phyloP scores from a whole-genome alignment of 2,797 vertebrate genomes.

The Botia kubotai region DNA sequence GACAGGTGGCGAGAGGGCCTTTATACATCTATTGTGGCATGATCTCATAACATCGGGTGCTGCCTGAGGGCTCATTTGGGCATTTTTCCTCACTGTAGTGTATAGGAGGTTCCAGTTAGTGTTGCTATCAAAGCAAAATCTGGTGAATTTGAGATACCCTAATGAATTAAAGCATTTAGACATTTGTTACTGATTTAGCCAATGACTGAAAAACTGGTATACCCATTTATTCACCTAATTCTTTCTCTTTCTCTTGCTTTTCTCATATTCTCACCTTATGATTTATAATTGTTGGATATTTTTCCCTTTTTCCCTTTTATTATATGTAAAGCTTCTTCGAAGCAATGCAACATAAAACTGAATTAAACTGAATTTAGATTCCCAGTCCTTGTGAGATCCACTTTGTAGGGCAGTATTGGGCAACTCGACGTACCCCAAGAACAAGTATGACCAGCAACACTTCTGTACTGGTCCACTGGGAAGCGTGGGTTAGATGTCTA shows the following conservation, averaged over 20 bases:
- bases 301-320: too few relatives aligned
- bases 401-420: not conserved
- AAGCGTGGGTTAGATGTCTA: not conserved
- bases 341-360: too few relatives aligned
- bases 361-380: too few relatives aligned
- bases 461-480: not conserved
- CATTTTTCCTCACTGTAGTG: not conserved
- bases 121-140: not conserved
- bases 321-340: too few relatives aligned
- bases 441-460: too few relatives aligned
- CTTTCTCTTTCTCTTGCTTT: too few relatives aligned
- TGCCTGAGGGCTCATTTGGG: not conserved
- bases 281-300: too few relatives aligned
- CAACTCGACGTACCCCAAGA: not conserved
- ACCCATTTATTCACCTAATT: too few relatives aligned
- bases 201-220: too few relatives aligned
- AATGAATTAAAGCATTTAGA: not conserved
- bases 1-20: conserved; percentile 43
- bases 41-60: conserved; percentile 9
- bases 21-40: conserved; percentile 28
- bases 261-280: too few relatives aligned
- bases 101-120: conserved; percentile 1
- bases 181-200: conserved; percentile 1
- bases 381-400: too few relatives aligned
- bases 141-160: not conserved